Conservation (phyloP, 2,888 invertebrate species). For the Hymenopus coronatus region DNA sequence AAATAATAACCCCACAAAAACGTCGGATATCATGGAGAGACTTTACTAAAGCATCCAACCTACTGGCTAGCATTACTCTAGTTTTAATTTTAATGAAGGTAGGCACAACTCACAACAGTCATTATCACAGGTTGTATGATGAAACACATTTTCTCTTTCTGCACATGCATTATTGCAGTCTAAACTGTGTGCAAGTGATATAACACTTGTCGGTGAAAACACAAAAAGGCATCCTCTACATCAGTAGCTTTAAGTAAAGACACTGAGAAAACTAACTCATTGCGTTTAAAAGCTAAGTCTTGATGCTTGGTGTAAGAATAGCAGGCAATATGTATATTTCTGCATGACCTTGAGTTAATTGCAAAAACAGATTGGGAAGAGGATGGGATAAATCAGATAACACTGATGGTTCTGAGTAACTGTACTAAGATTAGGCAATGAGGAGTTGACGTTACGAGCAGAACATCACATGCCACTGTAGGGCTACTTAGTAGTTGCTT, state of each 20-base stretch:
- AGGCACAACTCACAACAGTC: background rate
- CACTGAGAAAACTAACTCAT: background rate
- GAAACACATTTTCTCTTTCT: background rate
- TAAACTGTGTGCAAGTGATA: background rate
- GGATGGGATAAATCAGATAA: background rate
- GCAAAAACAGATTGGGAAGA: background rate
- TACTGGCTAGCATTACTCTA: background rate
- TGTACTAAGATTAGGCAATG: slow-evolving; percentile 12
- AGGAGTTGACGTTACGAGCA: slow-evolving; percentile 18
- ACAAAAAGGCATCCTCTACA: background rate
- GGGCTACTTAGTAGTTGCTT: background rate
- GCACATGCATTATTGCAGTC: background rate
- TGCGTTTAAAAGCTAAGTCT: background rate
- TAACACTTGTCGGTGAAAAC: background rate
- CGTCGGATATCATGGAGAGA: background rate
- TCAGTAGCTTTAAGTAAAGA: background rate
- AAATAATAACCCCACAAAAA: background rate
- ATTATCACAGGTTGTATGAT: background rate
- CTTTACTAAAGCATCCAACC: background rate
- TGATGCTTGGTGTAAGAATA: background rate
- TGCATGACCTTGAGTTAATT: slow-evolving; percentile 17
- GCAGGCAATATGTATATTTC: background rate
- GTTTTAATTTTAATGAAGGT: background rate
- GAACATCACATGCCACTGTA: background rate
- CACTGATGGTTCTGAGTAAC: slow-evolving; percentile 9